These are phyloP conservation scores for Corbicula japonica DNA, from an alignment of 2,888 invertebrate genomes.

Conservation along the genomic window DNA sequence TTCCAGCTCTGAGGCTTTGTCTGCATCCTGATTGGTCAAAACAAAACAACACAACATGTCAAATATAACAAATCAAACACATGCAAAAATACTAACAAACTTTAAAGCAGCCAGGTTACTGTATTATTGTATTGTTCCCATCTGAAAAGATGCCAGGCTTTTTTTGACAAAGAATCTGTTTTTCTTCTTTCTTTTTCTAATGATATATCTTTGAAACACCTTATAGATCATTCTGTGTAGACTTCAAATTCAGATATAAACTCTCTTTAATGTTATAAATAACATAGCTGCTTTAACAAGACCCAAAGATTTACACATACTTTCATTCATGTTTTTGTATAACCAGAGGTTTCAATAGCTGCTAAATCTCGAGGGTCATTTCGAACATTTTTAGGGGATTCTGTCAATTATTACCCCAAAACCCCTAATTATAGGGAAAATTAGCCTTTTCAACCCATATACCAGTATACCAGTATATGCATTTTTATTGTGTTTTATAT, in stretches of 20 bases:
- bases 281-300: neutral
- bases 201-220: neutral
- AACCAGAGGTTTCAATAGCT: no score
- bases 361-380: no score
- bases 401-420: no score
- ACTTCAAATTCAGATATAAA: neutral
- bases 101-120: neutral
- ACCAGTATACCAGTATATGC: no score
- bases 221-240: neutral
- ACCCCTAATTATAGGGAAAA: no score
- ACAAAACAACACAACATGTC: constrained; percentile 17
- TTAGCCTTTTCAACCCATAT: no score
- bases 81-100: constrained; percentile 3
- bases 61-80: constrained; percentile 33
- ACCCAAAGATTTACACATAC: no score
- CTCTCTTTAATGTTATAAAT: neutral
- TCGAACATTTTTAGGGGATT: no score
- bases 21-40: constrained; percentile 47
- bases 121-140: neutral
- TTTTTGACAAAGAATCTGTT: neutral
- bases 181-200: neutral
- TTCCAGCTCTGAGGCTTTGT: constrained; percentile 46
- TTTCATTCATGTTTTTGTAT: no score
- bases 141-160: neutral
- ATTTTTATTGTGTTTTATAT: no score